These are phyloP conservation scores for Hirtodrosophila duncani DNA, from an alignment of 2,888 invertebrate genomes.

Conservation along the genomic window DNA sequence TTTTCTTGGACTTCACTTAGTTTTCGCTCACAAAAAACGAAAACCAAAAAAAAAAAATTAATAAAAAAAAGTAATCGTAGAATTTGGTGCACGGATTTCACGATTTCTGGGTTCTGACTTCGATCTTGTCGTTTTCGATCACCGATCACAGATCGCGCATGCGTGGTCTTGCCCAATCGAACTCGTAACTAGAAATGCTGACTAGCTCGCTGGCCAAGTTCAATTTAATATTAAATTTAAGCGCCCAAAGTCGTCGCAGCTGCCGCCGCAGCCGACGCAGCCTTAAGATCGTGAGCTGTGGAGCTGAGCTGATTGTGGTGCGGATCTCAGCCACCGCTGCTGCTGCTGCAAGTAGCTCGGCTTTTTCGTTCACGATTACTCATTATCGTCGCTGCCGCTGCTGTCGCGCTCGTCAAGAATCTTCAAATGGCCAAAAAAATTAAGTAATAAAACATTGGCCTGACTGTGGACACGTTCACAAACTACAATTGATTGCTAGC, in stretches of 20 bases:
- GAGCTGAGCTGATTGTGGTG: slow-evolving; percentile 1
- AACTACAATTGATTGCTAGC: slow-evolving; percentile 49
- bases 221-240: slow-evolving; percentile 72
- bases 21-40: neutral
- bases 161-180: slow-evolving; percentile 59
- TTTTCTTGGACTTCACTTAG: slow-evolving; percentile 21
- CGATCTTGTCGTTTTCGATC: slow-evolving; percentile 29
- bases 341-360: neutral
- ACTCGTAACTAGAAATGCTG: slow-evolving; percentile 70
- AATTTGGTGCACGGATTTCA: neutral
- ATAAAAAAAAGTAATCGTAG: neutral
- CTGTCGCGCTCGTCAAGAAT: slow-evolving; percentile 45
- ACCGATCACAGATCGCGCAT: slow-evolving; percentile 38
- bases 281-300: neutral
- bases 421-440: slow-evolving; percentile 33
- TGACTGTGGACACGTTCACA: slow-evolving; percentile 61
- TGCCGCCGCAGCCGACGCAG: slow-evolving; percentile 1
- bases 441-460: slow-evolving; percentile 17
- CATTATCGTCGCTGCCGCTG: slow-evolving; percentile 15
- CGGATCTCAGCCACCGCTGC: neutral
- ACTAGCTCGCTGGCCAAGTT: slow-evolving; percentile 59
- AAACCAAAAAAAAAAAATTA: slow-evolving; percentile 7
- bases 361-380: neutral
- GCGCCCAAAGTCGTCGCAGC: slow-evolving; percentile 9
- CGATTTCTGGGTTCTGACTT: neutral